Conservation (phyloP, 2,888 invertebrate species). For the Harmothoe impar region DNA sequence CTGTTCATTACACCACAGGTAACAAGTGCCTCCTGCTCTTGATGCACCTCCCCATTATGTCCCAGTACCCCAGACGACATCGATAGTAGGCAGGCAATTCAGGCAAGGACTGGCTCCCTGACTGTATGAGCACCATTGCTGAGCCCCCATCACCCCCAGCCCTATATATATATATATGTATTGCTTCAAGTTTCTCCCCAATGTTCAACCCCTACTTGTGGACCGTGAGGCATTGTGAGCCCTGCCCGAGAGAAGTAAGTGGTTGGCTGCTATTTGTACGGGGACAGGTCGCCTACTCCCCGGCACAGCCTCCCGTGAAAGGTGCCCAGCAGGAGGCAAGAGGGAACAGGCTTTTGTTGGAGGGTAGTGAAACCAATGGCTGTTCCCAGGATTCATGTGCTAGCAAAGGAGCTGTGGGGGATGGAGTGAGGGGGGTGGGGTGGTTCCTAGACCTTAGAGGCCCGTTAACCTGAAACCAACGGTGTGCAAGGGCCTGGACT, state of each 20-base stretch:
- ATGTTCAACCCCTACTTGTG: not conserved
- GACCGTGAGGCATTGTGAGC: not conserved
- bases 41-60: not conserved
- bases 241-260: no score
- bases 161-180: no score
- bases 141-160: not conserved
- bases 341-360: not conserved
- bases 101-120: no score
- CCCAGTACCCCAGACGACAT: not conserved
- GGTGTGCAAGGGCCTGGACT: no score
- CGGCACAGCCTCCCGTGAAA: constrained; percentile 3
- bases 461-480: no score
- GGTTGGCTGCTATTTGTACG: not conserved
- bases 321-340: not conserved
- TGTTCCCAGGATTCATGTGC: no score
- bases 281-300: not conserved
- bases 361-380: not conserved
- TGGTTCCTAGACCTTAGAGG: no score
- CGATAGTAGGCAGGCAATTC: constrained; percentile 12
- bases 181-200: no score
- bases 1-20: not conserved
- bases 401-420: no score
- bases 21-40: not conserved
- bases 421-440: no score
- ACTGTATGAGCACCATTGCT: no score